Percentiles rank a stretch among this genome's conserved stretches.
Evolutionary conservation across 2,888 invertebrate species (phyloP).

Genomic region (Mycalesis mineus): DNA sequence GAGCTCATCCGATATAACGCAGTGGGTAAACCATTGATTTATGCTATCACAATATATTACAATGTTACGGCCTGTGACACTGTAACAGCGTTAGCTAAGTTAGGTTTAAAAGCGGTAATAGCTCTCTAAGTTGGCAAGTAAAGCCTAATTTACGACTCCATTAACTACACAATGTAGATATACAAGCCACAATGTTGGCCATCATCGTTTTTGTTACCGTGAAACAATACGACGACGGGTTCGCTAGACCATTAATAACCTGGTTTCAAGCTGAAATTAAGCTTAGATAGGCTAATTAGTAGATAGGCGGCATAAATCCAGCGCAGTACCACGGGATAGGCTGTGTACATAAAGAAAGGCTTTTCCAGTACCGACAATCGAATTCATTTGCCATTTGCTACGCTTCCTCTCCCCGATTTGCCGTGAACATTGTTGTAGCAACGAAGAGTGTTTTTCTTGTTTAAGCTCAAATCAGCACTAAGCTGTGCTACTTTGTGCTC

Average conservation of each 20-base stretch:
- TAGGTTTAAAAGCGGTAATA: conserved; percentile 26
- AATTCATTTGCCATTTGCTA: no score
- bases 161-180: conserved; percentile 21
- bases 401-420: no score
- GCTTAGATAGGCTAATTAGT: conserved; percentile 4
- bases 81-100: conserved; percentile 18
- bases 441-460: no score
- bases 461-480: no score
- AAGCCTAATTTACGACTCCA: conserved; percentile 28
- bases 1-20: neutral
- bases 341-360: no score
- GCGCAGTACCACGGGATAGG: no score
- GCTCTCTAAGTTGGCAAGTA: conserved; percentile 27
- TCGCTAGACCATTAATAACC: conserved; percentile 5
- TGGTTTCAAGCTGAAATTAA: conserved; percentile 1
- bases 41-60: conserved; percentile 4
- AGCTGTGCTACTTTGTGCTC: no score
- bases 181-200: conserved; percentile 19
- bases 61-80: conserved; percentile 10
- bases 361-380: no score
- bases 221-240: neutral
- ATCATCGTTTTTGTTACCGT: conserved; percentile 23
- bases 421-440: no score
- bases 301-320: no score
- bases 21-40: conserved; percentile 6